Evolutionary conservation across 1,140 invertebrate species (phyloP).

Genomic region (Aphelinus certus): DNA sequence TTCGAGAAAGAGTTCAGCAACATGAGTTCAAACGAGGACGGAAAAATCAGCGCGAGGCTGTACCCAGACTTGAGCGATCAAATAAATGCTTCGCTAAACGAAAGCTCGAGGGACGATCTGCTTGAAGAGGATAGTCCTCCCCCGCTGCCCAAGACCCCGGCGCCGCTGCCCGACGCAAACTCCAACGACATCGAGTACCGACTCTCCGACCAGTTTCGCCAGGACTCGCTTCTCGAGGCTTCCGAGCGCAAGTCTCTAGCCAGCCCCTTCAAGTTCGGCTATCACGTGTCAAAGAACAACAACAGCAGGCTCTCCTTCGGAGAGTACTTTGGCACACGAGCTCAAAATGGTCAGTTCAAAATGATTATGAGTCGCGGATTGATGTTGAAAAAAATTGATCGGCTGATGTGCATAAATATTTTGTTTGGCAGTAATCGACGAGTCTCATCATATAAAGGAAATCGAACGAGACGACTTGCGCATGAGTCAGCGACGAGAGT

Average conservation of each 20-base stretch:
- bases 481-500: neutral
- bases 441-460: neutral
- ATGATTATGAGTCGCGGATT: too few species aligned
- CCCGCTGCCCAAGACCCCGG: neutral
- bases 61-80: too few species aligned
- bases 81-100: too few species aligned
- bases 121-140: neutral
- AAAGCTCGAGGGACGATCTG: neutral
- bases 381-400: too few species aligned
- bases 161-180: neutral
- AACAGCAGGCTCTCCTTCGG: constrained; percentile 7
- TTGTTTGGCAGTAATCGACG: too few species aligned
- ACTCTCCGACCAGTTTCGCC: neutral
- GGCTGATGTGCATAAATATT: too few species aligned
- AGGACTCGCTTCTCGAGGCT: neutral
- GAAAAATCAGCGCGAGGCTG: neutral
- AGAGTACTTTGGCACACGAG: constrained; percentile 2
- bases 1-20: constrained; percentile 23
- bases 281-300: neutral
- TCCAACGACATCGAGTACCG: constrained; percentile 1
- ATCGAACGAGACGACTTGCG: neutral
- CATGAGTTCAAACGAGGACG: neutral
- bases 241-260: neutral
- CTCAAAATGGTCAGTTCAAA: too few species aligned
- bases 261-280: too few species aligned